Evolutionary conservation across 2,113 vertebrate species (phyloP), one percentile per base, ranked within the genome.

Genomic region (Trogon surrucura): DNA sequence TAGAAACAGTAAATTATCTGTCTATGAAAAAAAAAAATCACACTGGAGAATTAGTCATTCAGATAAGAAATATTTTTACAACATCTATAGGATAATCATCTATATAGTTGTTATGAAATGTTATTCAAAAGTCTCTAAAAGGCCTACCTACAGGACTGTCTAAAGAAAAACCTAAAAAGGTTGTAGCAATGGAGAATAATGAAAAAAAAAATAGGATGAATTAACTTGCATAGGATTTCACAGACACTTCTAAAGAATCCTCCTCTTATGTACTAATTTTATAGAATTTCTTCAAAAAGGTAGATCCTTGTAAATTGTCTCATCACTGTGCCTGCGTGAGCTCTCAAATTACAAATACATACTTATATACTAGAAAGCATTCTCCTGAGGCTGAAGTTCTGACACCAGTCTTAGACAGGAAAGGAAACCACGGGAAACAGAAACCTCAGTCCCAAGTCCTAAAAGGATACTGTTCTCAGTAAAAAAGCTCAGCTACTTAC

Each of bases 401-500:
- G 58, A 60, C 47, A 67, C 38, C 69, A 25, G 38, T 45, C 20
- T 82, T 47, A 80, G 15, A 47, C 51, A 84, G 62, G 53, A 89
- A 85, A 57, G 61, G 44, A 92, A 93, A 58, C 16, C 48, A 83
- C n/a, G 51, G 57, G 70, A 85, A 95, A 80, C 7, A 84, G 41
- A 89, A 92, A 92, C 21, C 1, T 56, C 47, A 92, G 19, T 61
- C 44, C 25, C 5, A 32, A 61, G 90, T 88, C 47, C 57, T 80
- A 61, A 94, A 94, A 83, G 54, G 54, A 84, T 95, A 84, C 53
- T 71, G 41, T 20, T 88, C 69, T 85, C 34, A 51, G 54, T 60
- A 86, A 88, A 94, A 92, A 95, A 85, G 8, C 75, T 92, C 30
- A 72, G 53, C 34, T 88, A 95, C 96, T 94, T 60, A 88, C 45